A percentile compares a stretch with the other conserved stretches of the same genome.
Evolutionary conservation across 1,140 invertebrate genomes (phyloP).

Genomic region (Platorchestia sp.): DNA sequence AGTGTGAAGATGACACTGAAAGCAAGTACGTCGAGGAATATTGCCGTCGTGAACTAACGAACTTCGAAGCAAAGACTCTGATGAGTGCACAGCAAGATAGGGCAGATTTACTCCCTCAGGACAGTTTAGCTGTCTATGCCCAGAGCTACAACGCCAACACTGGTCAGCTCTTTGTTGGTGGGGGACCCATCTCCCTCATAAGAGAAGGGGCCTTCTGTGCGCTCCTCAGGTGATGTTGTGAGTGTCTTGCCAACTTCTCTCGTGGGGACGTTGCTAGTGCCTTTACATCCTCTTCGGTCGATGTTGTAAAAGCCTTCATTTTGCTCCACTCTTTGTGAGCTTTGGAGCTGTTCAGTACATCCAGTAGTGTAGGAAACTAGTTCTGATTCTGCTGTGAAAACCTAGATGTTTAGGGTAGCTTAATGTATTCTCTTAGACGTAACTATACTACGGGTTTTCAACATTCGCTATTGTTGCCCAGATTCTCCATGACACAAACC

Average conservation of each 20-base stretch:
- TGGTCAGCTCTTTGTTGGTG: conserved; percentile 18
- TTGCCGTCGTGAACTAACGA: background rate
- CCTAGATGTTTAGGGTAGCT: background rate
- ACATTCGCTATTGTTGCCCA: background rate
- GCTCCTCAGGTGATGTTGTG: conserved; percentile 3
- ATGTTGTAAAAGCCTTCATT: background rate
- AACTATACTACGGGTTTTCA: background rate
- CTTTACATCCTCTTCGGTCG: background rate
- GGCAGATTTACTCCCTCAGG: background rate
- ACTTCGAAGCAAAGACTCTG: background rate
- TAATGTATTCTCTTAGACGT: background rate
- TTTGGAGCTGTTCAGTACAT: background rate
- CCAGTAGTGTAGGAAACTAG: background rate
- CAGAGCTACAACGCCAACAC: conserved; percentile 47
- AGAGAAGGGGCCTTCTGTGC: background rate
- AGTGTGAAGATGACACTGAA: background rate
- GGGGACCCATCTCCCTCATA: background rate
- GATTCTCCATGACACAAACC: background rate
- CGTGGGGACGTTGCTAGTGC: background rate
- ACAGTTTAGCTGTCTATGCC: conserved; percentile 12
- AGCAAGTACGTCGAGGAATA: background rate
- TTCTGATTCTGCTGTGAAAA: background rate
- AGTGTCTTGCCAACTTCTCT: background rate
- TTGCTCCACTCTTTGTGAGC: no score
- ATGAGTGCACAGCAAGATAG: background rate